A percentile compares a stretch with the other conserved stretches of the same genome.
Conservation (phyloP, 2,888 invertebrate genomes). For the Neoascia interrupta region DNA sequence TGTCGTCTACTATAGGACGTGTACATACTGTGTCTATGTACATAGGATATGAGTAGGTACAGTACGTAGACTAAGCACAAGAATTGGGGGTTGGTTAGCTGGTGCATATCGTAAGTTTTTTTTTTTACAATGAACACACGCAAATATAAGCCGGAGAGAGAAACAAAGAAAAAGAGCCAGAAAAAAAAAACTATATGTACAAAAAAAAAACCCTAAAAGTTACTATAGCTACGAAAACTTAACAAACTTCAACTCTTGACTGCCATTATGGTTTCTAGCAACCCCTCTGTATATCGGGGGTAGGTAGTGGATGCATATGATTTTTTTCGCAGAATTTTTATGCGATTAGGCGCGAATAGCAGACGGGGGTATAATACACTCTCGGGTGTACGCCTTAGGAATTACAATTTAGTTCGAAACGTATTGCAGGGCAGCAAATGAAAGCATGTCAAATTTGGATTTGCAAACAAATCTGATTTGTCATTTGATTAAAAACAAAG, state of each 20-base stretch:
- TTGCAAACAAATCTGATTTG: too few species aligned
- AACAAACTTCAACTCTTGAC: slow-evolving; percentile 68
- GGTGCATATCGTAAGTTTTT: slow-evolving; percentile 42
- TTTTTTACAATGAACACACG: slow-evolving; percentile 53
- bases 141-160: slow-evolving; percentile 40
- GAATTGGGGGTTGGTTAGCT: slow-evolving; percentile 53
- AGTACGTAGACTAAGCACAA: slow-evolving; percentile 6
- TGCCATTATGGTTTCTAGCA: slow-evolving; percentile 65
- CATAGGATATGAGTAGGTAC: slow-evolving; percentile 10
- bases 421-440: too few species aligned
- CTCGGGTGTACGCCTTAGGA: slow-evolving; percentile 48
- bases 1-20: slow-evolving; percentile 22
- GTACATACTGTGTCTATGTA: slow-evolving; percentile 11
- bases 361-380: slow-evolving; percentile 14
- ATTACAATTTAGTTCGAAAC: too few species aligned
- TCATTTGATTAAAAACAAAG: too few species aligned
- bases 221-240: slow-evolving; percentile 69
- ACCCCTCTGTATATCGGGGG: slow-evolving; percentile 34
- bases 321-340: slow-evolving; percentile 40
- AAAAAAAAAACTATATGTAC: slow-evolving; percentile 14
- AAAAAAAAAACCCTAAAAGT: slow-evolving; percentile 52
- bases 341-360: slow-evolving; percentile 64
- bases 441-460: too few species aligned
- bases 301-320: slow-evolving; percentile 17
- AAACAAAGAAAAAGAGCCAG: slow-evolving; percentile 26